These are phyloP conservation scores for Julus scandinavius DNA, from an alignment of 2,888 invertebrate species.

Conservation along the genomic window DNA sequence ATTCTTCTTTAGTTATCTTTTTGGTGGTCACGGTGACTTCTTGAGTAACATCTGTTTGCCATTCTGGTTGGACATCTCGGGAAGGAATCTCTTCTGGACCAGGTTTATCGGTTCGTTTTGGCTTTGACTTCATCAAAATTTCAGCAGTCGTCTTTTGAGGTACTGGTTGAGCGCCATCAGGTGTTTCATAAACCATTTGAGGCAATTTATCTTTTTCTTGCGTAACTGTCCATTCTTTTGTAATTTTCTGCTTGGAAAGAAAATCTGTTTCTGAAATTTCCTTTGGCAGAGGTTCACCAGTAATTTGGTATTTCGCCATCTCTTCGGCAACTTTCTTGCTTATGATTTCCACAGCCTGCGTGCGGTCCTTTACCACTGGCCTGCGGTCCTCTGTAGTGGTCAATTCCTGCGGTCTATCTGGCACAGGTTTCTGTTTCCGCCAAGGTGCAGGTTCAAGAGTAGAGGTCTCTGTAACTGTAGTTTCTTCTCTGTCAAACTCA, in stretches of 20 bases:
- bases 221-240: background rate
- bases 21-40: constrained; percentile 13
- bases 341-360: background rate
- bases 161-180: background rate
- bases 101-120: background rate
- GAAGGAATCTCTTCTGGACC: background rate
- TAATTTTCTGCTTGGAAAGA: constrained; percentile 54
- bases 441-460: constrained; percentile 17
- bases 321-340: constrained; percentile 50
- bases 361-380: background rate
- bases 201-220: background rate
- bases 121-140: constrained; percentile 35
- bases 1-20: constrained; percentile 43
- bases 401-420: background rate
- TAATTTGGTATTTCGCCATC: constrained; percentile 32
- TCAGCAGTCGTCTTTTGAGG: background rate
- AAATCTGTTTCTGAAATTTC: constrained; percentile 58
- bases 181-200: background rate
- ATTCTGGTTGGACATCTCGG: background rate
- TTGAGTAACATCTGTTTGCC: constrained; percentile 41
- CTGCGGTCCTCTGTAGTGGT: background rate
- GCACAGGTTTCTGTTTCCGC: background rate
- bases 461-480: background rate
- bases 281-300: background rate
- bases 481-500: background rate